Evolutionary conservation across 1,140 invertebrate species (phyloP).

Genomic region (Neotoxoptera formosana): DNA sequence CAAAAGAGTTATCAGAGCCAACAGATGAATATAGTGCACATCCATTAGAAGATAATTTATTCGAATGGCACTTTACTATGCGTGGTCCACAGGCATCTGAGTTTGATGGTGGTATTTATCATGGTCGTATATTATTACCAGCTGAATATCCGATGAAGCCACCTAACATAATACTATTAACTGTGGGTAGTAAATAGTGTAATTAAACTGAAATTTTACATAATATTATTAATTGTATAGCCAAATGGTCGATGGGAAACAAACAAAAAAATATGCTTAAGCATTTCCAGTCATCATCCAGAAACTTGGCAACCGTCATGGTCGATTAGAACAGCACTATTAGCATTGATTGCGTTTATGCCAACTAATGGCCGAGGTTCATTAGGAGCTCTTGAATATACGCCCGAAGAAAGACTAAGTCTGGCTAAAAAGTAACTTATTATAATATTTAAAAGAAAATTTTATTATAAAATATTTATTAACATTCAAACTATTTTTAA

Average conservation of each 20-base stretch:
- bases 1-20: conserved; percentile 81
- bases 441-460: not conserved
- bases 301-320: conserved; percentile 97
- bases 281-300: conserved; percentile 96
- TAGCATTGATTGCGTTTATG: conserved; percentile 95
- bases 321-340: conserved; percentile 92
- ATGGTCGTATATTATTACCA: conserved; percentile 88
- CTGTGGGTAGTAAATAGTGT: conserved; percentile 68
- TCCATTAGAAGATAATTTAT: conserved; percentile 94
- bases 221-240: conserved; percentile 66
- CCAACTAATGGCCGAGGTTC: conserved; percentile 87
- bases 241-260: conserved; percentile 95
- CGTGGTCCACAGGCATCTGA: conserved; percentile 85
- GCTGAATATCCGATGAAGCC: conserved; percentile 98
- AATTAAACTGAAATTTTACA: not conserved
- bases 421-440: conserved; percentile 77
- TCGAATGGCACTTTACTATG: conserved; percentile 98
- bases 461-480: not conserved
- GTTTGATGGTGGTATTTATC: conserved; percentile 90
- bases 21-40: conserved; percentile 91
- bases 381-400: conserved; percentile 90
- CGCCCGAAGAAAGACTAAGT: conserved; percentile 79
- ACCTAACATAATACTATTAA: conserved; percentile 92
- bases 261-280: conserved; percentile 95
- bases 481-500: conserved; percentile 51